phyloP scores from a whole-genome alignment of 2,888 invertebrate genomes.

The Nipponacmea schrenckii region DNA sequence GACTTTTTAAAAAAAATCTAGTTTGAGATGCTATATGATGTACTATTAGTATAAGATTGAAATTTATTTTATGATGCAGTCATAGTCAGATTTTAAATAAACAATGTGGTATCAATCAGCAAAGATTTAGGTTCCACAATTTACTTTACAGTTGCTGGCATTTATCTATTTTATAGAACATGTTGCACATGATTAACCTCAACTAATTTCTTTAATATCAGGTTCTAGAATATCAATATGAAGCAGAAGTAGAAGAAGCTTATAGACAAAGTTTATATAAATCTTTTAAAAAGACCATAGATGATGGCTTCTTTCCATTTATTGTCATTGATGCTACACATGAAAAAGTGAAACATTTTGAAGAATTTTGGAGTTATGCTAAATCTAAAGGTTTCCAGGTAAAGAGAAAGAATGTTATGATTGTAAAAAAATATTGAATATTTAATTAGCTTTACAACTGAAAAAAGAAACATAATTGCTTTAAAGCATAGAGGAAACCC shows the following conservation, averaged over 20 bases:
- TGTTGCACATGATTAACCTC: too few species aligned
- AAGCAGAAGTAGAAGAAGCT: conserved; percentile 82
- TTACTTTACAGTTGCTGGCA: too few species aligned
- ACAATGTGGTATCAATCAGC: too few species aligned
- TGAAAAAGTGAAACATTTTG: conserved; percentile 79
- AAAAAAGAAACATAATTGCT: background rate
- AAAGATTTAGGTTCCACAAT: too few species aligned
- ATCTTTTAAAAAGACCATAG: conserved; percentile 89
- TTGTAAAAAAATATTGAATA: too few species aligned
- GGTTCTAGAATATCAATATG: conserved; percentile 89
- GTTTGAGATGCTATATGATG: too few species aligned
- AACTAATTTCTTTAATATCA: conserved; percentile 52
- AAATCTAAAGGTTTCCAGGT: conserved; percentile 85
- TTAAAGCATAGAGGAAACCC: background rate
- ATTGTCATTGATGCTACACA: conserved; percentile 93
- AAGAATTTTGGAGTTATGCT: conserved; percentile 88
- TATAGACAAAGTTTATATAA: conserved; percentile 86
- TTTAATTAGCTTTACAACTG: background rate
- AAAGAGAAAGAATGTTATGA: conserved; percentile 32
- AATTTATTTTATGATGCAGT: too few species aligned
- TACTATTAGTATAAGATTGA: too few species aligned
- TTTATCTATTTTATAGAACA: too few species aligned
- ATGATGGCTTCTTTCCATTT: conserved; percentile 90
- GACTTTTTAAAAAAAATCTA: too few species aligned
- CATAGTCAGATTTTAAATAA: too few species aligned